Evolutionary conservation across 23 tunicate genomes (phyloP).

Genomic region (Halocynthia aurantium): DNA sequence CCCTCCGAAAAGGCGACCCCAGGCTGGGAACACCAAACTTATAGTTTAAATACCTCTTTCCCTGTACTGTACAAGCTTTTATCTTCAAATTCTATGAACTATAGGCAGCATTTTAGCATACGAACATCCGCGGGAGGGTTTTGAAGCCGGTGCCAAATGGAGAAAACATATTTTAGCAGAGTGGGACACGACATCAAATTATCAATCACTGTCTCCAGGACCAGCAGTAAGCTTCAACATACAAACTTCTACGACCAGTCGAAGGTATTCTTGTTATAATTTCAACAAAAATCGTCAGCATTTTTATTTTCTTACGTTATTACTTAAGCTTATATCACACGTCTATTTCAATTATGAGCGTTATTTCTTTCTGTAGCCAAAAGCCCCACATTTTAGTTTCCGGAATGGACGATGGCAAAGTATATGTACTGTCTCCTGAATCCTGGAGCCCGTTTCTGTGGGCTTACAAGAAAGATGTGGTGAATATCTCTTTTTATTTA

Average conservation of each 20-base stretch:
- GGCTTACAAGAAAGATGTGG: conserved; percentile 38
- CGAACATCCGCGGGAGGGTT: conserved; percentile 52
- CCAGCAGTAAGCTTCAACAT: conserved; percentile 29
- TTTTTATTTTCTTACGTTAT: background rate
- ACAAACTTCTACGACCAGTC: background rate
- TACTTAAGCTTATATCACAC: background rate
- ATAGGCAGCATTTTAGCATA: conserved; percentile 60
- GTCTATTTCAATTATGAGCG: background rate
- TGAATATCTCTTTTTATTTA: background rate
- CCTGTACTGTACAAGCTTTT: background rate
- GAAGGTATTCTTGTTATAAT: background rate
- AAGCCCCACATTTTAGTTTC: conserved; percentile 88
- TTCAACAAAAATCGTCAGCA: background rate
- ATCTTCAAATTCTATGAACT: background rate
- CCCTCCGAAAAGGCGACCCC: too few species aligned
- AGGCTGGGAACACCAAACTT: too few species aligned
- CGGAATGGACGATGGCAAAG: conserved; percentile 76
- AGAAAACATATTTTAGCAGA: conserved; percentile 60
- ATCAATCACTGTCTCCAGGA: conserved; percentile 54
- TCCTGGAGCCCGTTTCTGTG: conserved; percentile 75
- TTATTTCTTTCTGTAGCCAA: background rate
- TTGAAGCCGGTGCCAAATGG: conserved; percentile 42
- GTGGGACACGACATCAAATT: conserved; percentile 28
- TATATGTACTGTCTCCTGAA: conserved; percentile 56
- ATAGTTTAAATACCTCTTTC: too few species aligned